Evolutionary conservation across 2,888 invertebrate species (phyloP).

Genomic region (Sarcophaga carnaria): DNA sequence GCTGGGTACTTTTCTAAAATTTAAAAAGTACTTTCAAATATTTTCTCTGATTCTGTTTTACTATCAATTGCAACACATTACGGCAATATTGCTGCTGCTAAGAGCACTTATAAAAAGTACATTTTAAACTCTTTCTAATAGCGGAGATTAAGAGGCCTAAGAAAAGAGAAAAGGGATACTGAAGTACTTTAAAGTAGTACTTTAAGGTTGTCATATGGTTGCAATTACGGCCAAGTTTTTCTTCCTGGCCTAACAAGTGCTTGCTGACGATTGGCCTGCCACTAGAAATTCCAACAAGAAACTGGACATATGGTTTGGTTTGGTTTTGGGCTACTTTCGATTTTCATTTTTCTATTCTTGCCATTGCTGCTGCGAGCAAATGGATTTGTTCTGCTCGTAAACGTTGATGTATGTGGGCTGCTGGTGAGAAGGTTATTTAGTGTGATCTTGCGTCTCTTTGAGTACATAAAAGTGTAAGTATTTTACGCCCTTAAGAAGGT

Average conservation of each 20-base stretch:
- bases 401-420: conserved; percentile 56
- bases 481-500: conserved; percentile 40
- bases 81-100: too few relatives aligned
- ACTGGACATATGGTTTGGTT: conserved; percentile 58
- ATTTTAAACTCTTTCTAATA: too few relatives aligned
- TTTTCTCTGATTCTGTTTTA: too few relatives aligned
- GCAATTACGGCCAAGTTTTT: conserved; percentile 48
- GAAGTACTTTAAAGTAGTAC: conserved; percentile 26
- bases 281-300: background rate
- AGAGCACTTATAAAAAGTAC: too few relatives aligned
- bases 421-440: background rate
- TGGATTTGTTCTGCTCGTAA: conserved; percentile 62
- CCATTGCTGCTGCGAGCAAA: conserved; percentile 42
- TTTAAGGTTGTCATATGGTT: conserved; percentile 62
- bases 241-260: conserved; percentile 50
- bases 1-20: too few relatives aligned
- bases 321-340: too few relatives aligned
- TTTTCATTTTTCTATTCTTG: background rate
- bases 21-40: too few relatives aligned
- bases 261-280: too few relatives aligned
- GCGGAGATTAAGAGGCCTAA: too few relatives aligned
- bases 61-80: too few relatives aligned
- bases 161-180: too few relatives aligned
- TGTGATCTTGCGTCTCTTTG: conserved; percentile 23
- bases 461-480: conserved; percentile 58